These are phyloP conservation scores for Morelia viridis DNA, from an alignment of 2,797 vertebrate species.

Conservation along the genomic window DNA sequence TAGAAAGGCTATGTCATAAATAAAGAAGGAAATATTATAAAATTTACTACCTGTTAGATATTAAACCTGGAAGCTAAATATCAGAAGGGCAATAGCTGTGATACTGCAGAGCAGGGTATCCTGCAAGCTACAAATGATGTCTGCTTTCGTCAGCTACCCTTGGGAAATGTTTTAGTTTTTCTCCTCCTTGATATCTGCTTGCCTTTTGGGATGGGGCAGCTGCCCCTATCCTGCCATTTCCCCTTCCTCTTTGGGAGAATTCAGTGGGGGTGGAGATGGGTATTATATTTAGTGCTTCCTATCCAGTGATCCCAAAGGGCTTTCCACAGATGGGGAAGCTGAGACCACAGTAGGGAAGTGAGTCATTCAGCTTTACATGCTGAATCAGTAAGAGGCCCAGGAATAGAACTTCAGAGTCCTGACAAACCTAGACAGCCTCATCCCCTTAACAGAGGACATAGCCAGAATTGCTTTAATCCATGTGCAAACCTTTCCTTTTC, in stretches of 20 bases:
- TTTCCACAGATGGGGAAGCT: slow-evolving; percentile 37
- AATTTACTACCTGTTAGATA: background rate
- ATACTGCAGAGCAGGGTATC: background rate
- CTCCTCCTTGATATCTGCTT: background rate
- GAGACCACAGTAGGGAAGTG: slow-evolving; percentile 32
- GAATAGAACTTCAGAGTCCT: slow-evolving; percentile 33
- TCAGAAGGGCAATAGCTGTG: background rate
- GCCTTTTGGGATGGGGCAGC: background rate
- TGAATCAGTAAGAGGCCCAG: slow-evolving; percentile 34
- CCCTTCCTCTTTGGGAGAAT: slow-evolving; percentile 12
- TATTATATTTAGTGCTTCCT: slow-evolving; percentile 41
- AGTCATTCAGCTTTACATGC: slow-evolving; percentile 23
- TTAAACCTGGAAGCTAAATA: background rate
- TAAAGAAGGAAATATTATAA: background rate
- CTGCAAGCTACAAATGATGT: background rate
- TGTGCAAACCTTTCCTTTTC: background rate
- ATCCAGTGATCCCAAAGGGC: slow-evolving; percentile 33
- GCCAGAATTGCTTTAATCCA: background rate
- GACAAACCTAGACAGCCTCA: background rate
- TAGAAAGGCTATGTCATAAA: background rate
- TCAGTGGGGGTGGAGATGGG: background rate
- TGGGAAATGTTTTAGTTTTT: background rate
- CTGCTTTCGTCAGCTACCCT: background rate
- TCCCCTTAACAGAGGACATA: background rate
- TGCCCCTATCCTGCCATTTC: slow-evolving; percentile 3